Evolutionary conservation across 2,113 vertebrate species (phyloP).

Genomic region (Tamias sibiricus): DNA sequence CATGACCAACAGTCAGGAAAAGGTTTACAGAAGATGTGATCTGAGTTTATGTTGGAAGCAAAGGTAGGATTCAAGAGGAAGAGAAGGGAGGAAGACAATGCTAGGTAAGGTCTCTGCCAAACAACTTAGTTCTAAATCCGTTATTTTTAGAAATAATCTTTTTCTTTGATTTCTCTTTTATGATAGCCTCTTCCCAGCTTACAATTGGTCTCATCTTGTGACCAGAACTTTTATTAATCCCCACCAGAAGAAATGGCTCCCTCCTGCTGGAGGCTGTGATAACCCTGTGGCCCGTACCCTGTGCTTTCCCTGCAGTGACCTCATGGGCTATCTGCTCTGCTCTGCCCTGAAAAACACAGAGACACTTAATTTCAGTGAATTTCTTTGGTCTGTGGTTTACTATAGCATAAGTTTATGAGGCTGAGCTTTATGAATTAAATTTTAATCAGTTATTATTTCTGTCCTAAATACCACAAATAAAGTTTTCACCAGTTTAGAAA

Average conservation of each 20-base stretch:
- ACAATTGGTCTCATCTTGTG: background rate
- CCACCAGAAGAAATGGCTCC: background rate
- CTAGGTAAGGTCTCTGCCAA: background rate
- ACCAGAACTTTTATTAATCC: background rate
- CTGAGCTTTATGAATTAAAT: constrained; percentile 57
- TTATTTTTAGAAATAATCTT: background rate
- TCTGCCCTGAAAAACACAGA: background rate
- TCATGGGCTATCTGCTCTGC: background rate
- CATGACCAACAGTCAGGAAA: background rate
- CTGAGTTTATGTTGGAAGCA: background rate
- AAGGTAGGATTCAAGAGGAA: background rate
- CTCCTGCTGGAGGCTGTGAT: too few relatives aligned
- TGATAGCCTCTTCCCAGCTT: background rate
- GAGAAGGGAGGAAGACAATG: background rate
- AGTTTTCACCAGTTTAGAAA: constrained; percentile 64
- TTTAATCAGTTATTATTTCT: constrained; percentile 62
- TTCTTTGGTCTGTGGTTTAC: constrained; percentile 56
- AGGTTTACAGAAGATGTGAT: background rate
- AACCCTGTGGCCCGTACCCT: background rate
- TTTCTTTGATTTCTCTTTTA: background rate
- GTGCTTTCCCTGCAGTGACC: fast-evolving
- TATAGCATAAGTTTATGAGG: constrained; percentile 47
- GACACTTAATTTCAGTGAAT: constrained; percentile 8
- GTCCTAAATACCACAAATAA: constrained; percentile 55
- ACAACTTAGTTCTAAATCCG: background rate